These are phyloP conservation scores for Lerema accius DNA, from an alignment of 1,140 invertebrate genomes.

Conservation along the genomic window DNA sequence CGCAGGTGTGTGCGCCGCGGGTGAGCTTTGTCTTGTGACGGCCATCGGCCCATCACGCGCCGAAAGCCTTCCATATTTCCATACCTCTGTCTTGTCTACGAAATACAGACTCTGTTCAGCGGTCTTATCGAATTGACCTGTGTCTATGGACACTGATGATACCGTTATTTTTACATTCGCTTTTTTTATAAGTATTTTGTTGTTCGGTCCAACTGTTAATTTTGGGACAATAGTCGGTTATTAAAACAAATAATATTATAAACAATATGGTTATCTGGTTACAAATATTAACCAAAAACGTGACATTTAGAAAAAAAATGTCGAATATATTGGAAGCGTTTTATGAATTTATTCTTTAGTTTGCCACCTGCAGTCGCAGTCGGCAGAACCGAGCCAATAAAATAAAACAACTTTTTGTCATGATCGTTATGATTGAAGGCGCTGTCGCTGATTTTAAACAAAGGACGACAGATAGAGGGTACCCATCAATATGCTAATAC, in stretches of 20 bases:
- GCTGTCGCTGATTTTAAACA: constrained; percentile 81
- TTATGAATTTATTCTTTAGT: constrained; percentile 47
- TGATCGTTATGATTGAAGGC: constrained; percentile 75
- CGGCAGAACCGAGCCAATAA: constrained; percentile 64
- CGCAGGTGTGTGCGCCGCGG: constrained; percentile 64
- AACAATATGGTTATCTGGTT: neutral
- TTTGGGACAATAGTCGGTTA: too few species aligned
- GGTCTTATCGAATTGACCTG: neutral
- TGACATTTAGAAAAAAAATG: neutral
- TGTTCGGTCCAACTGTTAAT: too few species aligned
- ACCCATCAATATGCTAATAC: constrained; percentile 80
- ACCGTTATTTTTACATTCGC: too few species aligned
- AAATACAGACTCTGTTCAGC: too few species aligned
- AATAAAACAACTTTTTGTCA: constrained; percentile 70
- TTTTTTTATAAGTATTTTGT: too few species aligned
- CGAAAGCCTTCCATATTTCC: too few species aligned
- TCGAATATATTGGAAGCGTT: constrained; percentile 18
- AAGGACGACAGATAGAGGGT: constrained; percentile 70
- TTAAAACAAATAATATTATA: neutral
- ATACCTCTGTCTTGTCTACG: too few species aligned
- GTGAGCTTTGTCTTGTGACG: constrained; percentile 53
- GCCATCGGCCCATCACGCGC: constrained; percentile 30
- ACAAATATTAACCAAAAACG: neutral
- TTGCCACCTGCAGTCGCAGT: constrained; percentile 65
- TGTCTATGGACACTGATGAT: too few species aligned